Evolutionary conservation across 2,888 invertebrate species (phyloP).

Genomic region (Beris morrisii): DNA sequence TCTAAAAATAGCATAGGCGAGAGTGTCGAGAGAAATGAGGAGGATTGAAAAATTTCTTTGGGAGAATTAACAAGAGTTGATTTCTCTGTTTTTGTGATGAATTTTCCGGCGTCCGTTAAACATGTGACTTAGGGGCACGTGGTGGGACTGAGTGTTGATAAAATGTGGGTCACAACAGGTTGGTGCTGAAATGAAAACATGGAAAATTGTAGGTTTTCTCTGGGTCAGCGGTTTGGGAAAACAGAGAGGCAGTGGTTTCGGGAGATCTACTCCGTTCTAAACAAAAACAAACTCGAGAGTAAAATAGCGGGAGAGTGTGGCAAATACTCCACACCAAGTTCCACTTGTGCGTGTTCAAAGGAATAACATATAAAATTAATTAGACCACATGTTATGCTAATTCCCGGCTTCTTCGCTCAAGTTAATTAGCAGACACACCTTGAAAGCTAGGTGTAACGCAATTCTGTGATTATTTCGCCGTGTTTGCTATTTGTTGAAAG

Average conservation of each 20-base stretch:
- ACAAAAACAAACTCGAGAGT: background rate
- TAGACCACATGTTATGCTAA: background rate
- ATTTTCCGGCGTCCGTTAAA: background rate
- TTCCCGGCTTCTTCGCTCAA: background rate
- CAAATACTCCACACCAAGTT: background rate
- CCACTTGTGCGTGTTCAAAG: background rate
- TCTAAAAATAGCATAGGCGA: slow-evolving; percentile 19
- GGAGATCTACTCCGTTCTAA: background rate
- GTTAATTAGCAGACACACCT: slow-evolving; percentile 13
- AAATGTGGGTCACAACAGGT: slow-evolving; percentile 16
- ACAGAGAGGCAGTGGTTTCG: background rate
- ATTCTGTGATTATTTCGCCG: background rate
- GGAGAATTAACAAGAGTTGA: background rate
- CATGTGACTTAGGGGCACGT: slow-evolving; percentile 14
- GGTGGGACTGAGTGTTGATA: background rate
- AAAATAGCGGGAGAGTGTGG: background rate
- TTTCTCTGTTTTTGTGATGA: slow-evolving; percentile 19
- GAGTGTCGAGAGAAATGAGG: background rate
- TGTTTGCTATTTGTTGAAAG: background rate
- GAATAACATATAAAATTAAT: background rate
- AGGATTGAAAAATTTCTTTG: background rate
- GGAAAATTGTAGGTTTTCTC: background rate
- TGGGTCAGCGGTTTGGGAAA: background rate
- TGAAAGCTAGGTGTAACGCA: background rate
- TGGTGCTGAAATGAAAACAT: slow-evolving; percentile 11